Evolutionary conservation across 2,113 vertebrate species (phyloP), one percentile per base, ranked within the genome.

Genomic region (Desmodus rotundus): DNA sequence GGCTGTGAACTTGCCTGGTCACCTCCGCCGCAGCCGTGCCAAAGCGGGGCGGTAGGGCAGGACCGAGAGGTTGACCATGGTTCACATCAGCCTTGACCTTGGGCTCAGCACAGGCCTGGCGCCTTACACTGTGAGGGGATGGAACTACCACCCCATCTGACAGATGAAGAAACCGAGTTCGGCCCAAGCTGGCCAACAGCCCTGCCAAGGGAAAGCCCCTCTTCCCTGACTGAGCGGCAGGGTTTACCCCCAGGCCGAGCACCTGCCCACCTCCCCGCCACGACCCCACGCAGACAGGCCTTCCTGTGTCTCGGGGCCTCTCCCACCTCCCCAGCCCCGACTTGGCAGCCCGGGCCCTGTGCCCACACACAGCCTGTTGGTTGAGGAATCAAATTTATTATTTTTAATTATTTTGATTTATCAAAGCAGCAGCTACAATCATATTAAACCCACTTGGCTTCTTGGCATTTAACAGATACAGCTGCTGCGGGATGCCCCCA

Each of bases 371-470:
- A 96, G 95, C 97, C 98, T 98, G 98, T 98, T 98, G 98, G 98
- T 98, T 98, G 98, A 98, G 68, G 98, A 98, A 98, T 98, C 98
- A 98, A 99, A 99, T 99, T 99, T 99, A 99, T 99, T 99, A 98
- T 99, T 99, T 99, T 99, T 99, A 99, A 99, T 99, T 99, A 99
- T 99, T 99, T 99, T 99, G 99, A 99, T 99, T 99, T 99, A 99
- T 99, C 98, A 99, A 99, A 99, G 98, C 98, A 94, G 98, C 98
- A 98, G 98, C 98, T 98, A 99, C 98, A 98, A 98, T 98, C 98
- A 98, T 98, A 99, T 99, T 99, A 99, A 98, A 98, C 98, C 98
- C 98, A 99, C 98, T 98, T 98, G 91, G 98, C 93, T 96, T 98
- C 98, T 98, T 98, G 98, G 98, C 96, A 93, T 98, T 98, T 98